phyloP scores from a whole-genome alignment of 2,888 invertebrate species.

The Macrosoma leucophasiata region DNA sequence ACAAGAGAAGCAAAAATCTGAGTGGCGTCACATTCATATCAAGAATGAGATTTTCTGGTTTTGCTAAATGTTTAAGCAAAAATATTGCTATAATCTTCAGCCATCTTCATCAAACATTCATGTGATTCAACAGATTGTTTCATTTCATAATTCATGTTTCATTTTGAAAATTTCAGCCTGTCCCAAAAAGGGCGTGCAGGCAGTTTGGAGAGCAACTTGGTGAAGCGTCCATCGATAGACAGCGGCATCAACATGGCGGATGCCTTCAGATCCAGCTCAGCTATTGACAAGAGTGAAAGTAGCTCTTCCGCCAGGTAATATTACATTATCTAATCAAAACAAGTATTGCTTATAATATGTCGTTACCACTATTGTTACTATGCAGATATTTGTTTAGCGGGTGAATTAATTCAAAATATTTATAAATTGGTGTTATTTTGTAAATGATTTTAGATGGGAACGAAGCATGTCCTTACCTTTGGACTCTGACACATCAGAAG shows the following conservation, averaged over 20 bases:
- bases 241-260: conserved; percentile 85
- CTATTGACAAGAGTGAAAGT: conserved; percentile 57
- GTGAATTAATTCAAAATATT: neutral
- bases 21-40: no score
- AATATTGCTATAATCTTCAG: no score
- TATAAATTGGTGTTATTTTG: neutral
- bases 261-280: conserved; percentile 65
- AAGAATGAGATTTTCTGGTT: no score
- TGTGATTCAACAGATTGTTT: no score
- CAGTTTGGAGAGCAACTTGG: conserved; percentile 70
- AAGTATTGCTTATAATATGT: no score
- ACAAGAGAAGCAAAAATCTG: no score
- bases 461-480: conserved; percentile 82
- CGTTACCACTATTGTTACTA: no score
- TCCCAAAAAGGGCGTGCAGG: conserved; percentile 66
- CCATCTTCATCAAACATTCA: no score
- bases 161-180: conserved; percentile 62
- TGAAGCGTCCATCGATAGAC: conserved; percentile 85
- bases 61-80: no score
- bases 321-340: no score
- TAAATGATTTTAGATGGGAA: conserved; percentile 74
- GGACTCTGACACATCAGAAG: conserved; percentile 64
- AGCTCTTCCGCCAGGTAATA: conserved; percentile 48
- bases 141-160: no score
- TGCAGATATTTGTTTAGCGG: no score